phyloP scores from a whole-genome alignment of 2,797 vertebrate species.

The Premnoplex brunnescens region DNA sequence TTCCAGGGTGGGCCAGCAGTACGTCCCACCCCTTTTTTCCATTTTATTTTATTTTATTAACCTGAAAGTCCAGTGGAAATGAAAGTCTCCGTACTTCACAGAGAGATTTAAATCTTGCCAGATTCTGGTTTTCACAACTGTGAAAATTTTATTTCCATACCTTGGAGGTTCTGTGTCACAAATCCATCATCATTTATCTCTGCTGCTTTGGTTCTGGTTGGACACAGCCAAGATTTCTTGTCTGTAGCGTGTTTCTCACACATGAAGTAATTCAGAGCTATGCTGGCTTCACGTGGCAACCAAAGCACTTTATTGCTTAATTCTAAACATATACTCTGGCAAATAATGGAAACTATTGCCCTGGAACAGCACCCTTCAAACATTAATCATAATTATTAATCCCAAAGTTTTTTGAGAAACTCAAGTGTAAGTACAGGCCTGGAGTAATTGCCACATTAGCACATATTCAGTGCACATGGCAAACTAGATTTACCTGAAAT shows the following conservation, averaged over 20 bases:
- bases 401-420: constrained; percentile 50
- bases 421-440: constrained; percentile 54
- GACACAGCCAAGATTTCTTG: constrained; percentile 48
- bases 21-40: neutral
- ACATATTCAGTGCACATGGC: constrained; percentile 32
- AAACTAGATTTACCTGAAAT: constrained; percentile 46
- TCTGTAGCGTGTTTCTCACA: constrained; percentile 50
- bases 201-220: constrained; percentile 35
- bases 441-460: constrained; percentile 60
- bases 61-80: neutral
- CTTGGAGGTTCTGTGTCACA: constrained; percentile 24
- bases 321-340: constrained; percentile 61
- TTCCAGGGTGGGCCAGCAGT: neutral
- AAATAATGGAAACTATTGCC: constrained; percentile 65
- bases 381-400: constrained; percentile 75
- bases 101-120: constrained; percentile 53
- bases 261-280: constrained; percentile 36
- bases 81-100: constrained; percentile 17
- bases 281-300: constrained; percentile 17
- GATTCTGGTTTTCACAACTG: constrained; percentile 64
- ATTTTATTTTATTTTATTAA: neutral
- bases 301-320: constrained; percentile 63
- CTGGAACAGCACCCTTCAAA: constrained; percentile 65
- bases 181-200: constrained; percentile 70
- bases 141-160: constrained; percentile 60